Evolutionary conservation across 1,140 invertebrate genomes (phyloP), one percentile per base, ranked within the genome.

Genomic region (Hycleus cichorii): DNA sequence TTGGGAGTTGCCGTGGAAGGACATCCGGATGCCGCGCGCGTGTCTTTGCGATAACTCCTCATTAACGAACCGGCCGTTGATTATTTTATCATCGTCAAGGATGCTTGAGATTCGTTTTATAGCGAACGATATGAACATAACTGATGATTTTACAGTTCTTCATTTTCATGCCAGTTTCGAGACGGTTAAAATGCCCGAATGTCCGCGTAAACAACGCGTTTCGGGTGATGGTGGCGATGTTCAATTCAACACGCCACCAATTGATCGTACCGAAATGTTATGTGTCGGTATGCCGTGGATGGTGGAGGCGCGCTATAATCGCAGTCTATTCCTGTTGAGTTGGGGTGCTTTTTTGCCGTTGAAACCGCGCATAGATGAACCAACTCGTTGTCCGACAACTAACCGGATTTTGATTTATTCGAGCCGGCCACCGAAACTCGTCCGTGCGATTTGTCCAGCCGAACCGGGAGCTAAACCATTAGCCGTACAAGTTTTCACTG

Each of bases 201-300:
- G 86, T 60, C 79, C 83, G 0, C 75, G 84, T 40, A 79, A 80
- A 44, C 80, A 87, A 57, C 75, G 85, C 51, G 72, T 88, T 4
- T 72, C 81, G 3, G 83, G 83, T 0, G 76, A 76, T 66, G 84
- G 85, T 45, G 82, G 82, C 1, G 81, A 82, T 58, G 66, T 86
- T 43, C 75, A 80, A 60, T 81, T 82, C 58, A 62, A 77, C 1
- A 78, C 78, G 57, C 85, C 85, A 1, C 84, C 84, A 0, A 64
- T 79, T 3, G 80, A 80, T 7, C 72, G 79, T 25, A 76, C 80
- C 10, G 82, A 85, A 55, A 80, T 83, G 2, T 81, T 86, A 60
- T 90, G 88, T 69, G 81, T 82, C 7, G 86, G 87, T 9, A 73
- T 86, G 47, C 86, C 87, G 1, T 90, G 88, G 83, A 71, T 88